Evolutionary conservation across 2,113 vertebrate genomes (phyloP), one percentile per base, ranked within the genome.

Genomic region (Nothobranchius kuhntae): DNA sequence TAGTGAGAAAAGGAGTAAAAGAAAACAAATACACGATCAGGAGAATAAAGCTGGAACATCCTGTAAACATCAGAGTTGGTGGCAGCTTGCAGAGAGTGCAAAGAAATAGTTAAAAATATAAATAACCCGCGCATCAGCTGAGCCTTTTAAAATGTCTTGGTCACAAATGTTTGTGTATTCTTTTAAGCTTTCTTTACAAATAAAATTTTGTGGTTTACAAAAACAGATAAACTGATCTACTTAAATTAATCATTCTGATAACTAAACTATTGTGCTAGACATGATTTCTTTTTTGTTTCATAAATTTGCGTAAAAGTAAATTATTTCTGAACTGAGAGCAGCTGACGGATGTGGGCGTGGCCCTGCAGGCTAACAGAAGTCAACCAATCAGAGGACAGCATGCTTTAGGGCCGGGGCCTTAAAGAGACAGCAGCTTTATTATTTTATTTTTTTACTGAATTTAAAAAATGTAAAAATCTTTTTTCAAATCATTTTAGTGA

Each of bases 11-110:
- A 47, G 0, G 24, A 70, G 75, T 76, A 81, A 71, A 81, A 54
- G 61, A 14, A 38, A 63, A 56, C 48, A 74, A 26, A 65, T 47
- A 70, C 30, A 30, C 2, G 76, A 58, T 77, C 71, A 60, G 50
- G 4, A 60, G 73, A 30, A 30, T 30, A 30, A 30, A 30, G 30
- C 30, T 30, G 30, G 30, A 30, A 30, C 2, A 30, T 30, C 30
- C 30, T 30, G 30, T 30, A 30, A 30, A 30, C 30, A 30, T 30
- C 30, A 30, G 30, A 0, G 38, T 36, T 48, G 42, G n/a, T 57
- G 52, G 53, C 36, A 58, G 35, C 12, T 61, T 48, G 4, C 13
- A 5, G 38, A 0, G 1, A 40, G 38, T 40, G 38, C 7, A 40
- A 40, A 21, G 21, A 40, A 40, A 40, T 40, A 40, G 38, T 14